phyloP scores from a whole-genome alignment of 2,888 invertebrate species.

The Mesopsocus fuscifrons region DNA sequence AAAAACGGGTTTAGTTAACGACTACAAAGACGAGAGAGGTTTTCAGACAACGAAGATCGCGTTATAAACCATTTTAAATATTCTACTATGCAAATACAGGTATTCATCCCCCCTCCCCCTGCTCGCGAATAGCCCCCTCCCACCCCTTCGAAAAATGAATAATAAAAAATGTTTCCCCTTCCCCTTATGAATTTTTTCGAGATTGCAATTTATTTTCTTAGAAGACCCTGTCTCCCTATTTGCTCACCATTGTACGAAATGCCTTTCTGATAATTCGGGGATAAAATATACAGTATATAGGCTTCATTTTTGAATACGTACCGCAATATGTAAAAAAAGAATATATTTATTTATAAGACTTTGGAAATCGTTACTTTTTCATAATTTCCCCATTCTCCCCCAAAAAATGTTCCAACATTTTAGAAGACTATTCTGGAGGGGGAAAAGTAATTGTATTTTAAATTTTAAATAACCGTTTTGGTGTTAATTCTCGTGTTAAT shows the following conservation, averaged over 20 bases:
- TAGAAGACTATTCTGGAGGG: too few species aligned
- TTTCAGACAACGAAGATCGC: too few species aligned
- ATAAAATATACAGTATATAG: constrained; percentile 2
- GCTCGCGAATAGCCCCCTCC: not conserved
- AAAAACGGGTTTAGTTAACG: too few species aligned
- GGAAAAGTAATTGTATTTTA: too few species aligned
- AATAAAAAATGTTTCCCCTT: constrained; percentile 6
- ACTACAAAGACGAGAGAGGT: too few species aligned
- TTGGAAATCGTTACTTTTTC: not conserved
- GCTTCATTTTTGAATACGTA: constrained; percentile 9
- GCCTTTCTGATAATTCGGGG: not conserved
- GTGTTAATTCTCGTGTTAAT: too few species aligned
- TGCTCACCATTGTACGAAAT: not conserved
- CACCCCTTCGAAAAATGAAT: constrained; percentile 9
- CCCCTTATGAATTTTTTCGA: constrained; percentile 11
- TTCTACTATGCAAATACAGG: constrained; percentile 6
- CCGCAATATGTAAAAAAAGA: constrained; percentile 10
- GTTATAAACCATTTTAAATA: constrained; percentile 7
- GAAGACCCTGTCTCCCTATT: not conserved
- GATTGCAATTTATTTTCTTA: constrained; percentile 1
- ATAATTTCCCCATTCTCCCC: too few species aligned
- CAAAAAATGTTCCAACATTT: too few species aligned
- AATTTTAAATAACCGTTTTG: too few species aligned
- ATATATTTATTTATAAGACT: not conserved
- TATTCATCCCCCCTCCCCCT: not conserved